Evolutionary conservation across 2,888 invertebrate genomes (phyloP), one percentile per base, ranked within the genome.

Genomic region (Agrotis segetum): DNA sequence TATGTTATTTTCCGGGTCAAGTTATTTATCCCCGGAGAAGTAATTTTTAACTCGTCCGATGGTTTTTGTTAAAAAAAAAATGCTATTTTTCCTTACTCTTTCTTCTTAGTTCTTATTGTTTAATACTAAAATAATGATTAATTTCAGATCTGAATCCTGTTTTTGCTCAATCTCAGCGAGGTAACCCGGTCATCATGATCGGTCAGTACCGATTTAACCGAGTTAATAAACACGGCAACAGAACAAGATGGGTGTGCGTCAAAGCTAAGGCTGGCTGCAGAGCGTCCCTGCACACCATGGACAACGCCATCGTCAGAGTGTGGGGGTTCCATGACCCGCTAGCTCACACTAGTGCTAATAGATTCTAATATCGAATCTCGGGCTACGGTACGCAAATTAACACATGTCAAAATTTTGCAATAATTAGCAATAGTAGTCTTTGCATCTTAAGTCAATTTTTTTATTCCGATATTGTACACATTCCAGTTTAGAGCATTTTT

Each of bases 191-290:
- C 52, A 53, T 53, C 52, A 53, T 24, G 3, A 53, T 53, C 16
- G 52, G 52, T 3, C 52, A 53, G 16, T 53, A 53, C 82, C 92
- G 96, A 1, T 96, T 96, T 81, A 96, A 96, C 82, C 92, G 96
- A 21, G 96, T 96, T 47, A 96, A 96, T 77, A 95, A 95, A 74
- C 94, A 94, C 74, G 96, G 96, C 64, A 92, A 93, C 79, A 88
- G 94, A 40, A 95, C 91, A 1, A 88, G 96, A 85, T 96, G 96
- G 96, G 95, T 96, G 52, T 96, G 96, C 85, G 96, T 96, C 21
- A 96, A 96, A 80, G 95, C 95, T 0, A 96, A 96, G 73, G 93
- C 94, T 9, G 96, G 96, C 40, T 96, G 96, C 85, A 88, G 95
- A 74, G 96, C 96, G 1, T 95, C 95, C 0, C 89, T 96, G 3